These are phyloP conservation scores for Vireo altiloquus DNA, from an alignment of 2,113 vertebrate species.

Conservation along the genomic window DNA sequence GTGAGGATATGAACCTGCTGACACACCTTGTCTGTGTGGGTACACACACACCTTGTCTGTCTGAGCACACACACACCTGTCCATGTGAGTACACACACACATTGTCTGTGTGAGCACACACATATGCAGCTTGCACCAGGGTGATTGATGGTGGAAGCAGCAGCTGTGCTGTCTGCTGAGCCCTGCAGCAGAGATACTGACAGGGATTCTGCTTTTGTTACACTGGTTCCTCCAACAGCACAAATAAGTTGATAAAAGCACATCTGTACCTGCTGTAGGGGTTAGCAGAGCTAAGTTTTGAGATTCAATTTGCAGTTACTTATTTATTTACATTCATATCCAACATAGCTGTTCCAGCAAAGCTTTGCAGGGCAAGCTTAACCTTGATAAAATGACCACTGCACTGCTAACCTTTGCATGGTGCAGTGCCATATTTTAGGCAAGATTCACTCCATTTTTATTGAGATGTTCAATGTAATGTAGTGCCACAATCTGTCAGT, in stretches of 20 bases:
- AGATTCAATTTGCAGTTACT: background rate
- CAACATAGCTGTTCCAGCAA: background rate
- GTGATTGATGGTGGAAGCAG: background rate
- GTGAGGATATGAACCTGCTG: background rate
- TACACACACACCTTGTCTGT: background rate
- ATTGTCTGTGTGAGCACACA: background rate
- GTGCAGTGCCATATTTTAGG: background rate
- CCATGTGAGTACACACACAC: too few relatives aligned
- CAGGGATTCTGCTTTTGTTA: background rate
- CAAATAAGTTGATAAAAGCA: background rate
- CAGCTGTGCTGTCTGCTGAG: background rate
- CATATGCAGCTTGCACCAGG: too few relatives aligned
- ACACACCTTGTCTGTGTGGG: accelerated
- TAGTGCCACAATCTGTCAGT: background rate
- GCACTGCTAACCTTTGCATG: background rate
- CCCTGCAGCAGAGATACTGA: background rate
- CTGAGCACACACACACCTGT: too few relatives aligned
- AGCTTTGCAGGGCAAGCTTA: background rate
- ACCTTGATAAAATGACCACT: background rate
- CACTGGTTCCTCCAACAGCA: background rate
- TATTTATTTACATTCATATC: background rate
- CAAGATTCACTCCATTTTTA: background rate
- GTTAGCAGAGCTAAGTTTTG: background rate
- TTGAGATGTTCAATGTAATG: background rate
- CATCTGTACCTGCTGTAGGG: background rate